Evolutionary conservation across 2,797 vertebrate genomes (phyloP).

Genomic region (Dipus sagitta): DNA sequence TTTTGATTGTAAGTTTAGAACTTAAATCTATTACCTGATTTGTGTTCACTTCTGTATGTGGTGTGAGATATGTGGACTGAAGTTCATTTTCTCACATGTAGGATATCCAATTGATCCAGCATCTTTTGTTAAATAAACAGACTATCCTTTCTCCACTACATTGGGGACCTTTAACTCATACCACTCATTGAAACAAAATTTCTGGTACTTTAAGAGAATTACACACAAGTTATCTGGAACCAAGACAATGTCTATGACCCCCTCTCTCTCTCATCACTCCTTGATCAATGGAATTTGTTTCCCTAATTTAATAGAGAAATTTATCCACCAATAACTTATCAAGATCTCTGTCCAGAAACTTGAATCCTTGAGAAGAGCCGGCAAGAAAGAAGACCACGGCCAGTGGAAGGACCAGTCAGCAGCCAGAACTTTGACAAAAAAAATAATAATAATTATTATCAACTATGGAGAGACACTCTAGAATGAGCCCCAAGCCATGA

Average conservation of each 20-base stretch:
- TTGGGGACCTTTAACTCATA: neutral
- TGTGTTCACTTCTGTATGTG: neutral
- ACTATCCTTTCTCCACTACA: neutral
- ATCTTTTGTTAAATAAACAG: constrained; percentile 34
- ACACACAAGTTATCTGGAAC: neutral
- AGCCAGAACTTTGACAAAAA: neutral
- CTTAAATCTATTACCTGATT: neutral
- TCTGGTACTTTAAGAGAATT: constrained; percentile 38
- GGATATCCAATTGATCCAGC: neutral
- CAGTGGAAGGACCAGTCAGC: neutral
- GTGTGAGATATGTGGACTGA: neutral
- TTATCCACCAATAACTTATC: neutral
- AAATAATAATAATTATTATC: neutral
- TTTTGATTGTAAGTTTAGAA: constrained; percentile 33
- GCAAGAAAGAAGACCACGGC: neutral
- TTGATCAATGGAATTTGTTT: neutral
- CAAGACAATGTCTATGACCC: neutral
- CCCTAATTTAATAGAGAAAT: constrained; percentile 16
- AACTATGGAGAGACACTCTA: neutral
- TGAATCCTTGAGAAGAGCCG: neutral
- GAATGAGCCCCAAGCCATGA: neutral
- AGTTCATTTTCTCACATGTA: neutral
- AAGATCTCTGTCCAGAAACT: neutral
- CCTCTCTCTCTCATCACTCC: neutral
- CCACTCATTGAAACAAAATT: constrained; percentile 53